Percentiles rank a stretch among this genome's conserved stretches.
Evolutionary conservation across 2,797 vertebrate species (phyloP).

Genomic region (Myotis pilosus): DNA sequence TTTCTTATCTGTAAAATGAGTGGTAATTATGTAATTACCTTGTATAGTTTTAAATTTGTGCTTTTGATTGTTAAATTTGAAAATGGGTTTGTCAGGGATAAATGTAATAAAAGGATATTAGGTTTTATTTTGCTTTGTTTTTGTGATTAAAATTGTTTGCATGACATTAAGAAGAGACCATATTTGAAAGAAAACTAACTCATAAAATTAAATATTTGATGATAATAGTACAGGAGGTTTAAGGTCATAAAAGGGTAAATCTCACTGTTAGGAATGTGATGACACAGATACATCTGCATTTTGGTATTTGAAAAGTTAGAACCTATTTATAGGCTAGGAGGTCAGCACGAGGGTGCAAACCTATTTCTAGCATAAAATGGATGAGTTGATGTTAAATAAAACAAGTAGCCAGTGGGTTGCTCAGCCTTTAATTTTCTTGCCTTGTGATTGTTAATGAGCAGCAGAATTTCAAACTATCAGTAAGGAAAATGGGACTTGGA

Average conservation of each 20-base stretch:
- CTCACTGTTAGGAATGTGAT: neutral
- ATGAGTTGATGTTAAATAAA: slow-evolving; percentile 13
- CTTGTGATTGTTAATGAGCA: slow-evolving; percentile 27
- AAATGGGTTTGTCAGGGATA: slow-evolving; percentile 43
- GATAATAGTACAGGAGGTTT: neutral
- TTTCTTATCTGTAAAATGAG: slow-evolving; percentile 24
- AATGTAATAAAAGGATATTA: slow-evolving; percentile 48
- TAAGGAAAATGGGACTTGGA: neutral
- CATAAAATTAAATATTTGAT: neutral
- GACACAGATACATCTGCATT: neutral
- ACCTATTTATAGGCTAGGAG: neutral
- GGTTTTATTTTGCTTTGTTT: slow-evolving; percentile 22
- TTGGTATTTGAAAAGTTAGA: slow-evolving; percentile 56
- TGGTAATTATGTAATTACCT: neutral
- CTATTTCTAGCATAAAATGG: slow-evolving; percentile 16
- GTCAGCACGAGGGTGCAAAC: neutral
- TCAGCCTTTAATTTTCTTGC: slow-evolving; percentile 14
- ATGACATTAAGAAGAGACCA: neutral
- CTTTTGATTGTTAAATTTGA: slow-evolving; percentile 23
- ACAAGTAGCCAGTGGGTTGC: neutral
- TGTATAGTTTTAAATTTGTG: slow-evolving; percentile 21
- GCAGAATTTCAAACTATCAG: neutral
- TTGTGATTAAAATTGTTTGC: neutral
- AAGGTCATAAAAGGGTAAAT: neutral
- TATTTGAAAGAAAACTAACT: slow-evolving; percentile 43